These are phyloP conservation scores for Zaprionus nigranus DNA, from an alignment of 1,140 invertebrate genomes.

Conservation along the genomic window DNA sequence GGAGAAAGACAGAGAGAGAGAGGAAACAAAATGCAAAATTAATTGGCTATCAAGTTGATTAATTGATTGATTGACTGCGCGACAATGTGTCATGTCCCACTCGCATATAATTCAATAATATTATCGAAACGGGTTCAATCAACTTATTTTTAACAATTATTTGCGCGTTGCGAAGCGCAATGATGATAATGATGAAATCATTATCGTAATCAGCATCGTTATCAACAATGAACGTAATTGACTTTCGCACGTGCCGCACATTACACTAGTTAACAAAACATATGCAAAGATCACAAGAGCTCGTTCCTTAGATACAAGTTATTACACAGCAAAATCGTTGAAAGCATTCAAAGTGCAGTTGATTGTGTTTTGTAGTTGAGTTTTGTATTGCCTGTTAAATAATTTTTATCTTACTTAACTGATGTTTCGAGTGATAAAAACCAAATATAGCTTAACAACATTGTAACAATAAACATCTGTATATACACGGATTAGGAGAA, in stretches of 20 bases:
- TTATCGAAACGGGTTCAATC: conserved; percentile 56
- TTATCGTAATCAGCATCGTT: conserved; percentile 4
- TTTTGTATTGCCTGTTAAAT: background rate
- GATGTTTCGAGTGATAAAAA: background rate
- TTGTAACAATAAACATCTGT: background rate
- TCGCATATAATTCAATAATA: conserved; percentile 32
- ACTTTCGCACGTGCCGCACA: conserved; percentile 19
- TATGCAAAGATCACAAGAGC: background rate
- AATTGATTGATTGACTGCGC: conserved; percentile 54
- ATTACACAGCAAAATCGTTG: background rate
- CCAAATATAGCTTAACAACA: background rate
- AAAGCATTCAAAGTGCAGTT: background rate
- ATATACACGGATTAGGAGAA: background rate
- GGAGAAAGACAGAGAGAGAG: conserved; percentile 7
- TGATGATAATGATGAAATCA: conserved; percentile 8
- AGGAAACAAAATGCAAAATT: conserved; percentile 51
- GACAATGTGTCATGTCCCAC: conserved; percentile 39
- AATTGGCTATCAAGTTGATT: conserved; percentile 66
- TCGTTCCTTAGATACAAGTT: background rate
- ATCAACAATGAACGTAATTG: conserved; percentile 18
- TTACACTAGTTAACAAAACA: conserved; percentile 16
- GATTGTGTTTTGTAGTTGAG: background rate
- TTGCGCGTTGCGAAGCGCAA: conserved; percentile 9
- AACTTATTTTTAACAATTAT: conserved; percentile 51
- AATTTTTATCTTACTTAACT: background rate